Base-by-base conservation (phyloP, 2,888 invertebrate genomes). In the Hyppa rectilinea region DNA sequence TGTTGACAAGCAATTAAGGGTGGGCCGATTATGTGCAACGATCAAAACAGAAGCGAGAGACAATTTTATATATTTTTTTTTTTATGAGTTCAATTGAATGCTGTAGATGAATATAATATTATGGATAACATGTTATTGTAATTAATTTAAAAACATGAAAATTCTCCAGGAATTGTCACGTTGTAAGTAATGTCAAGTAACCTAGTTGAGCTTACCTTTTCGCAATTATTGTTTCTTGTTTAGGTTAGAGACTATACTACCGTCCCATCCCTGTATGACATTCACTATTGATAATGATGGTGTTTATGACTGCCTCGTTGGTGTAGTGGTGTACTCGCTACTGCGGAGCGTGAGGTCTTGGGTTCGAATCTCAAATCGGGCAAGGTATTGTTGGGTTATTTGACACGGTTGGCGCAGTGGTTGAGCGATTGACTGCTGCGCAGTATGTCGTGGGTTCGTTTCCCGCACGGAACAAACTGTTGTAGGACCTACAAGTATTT, bases 1-100 rank as follows among this genome's bases (percentile, higher is more conserved):
- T 93, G 91, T 92, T 93, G 95, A 93, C 93, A 94, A 92, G 92
- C 93, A 94, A 95, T 95, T 95, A 94, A 93, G 88, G 87, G 87
- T 88, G 86, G 83, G 67, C 86, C 81, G 85, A 79, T 86, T 86
- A 87, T 86, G 81, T 72, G 80, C 68, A 56, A 80, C 68, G 85
- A 77, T 80, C 78, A 78, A 84, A 86, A 88, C 86, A 81, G 85
- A 78, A 85, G 84, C 86, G 72, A 84, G 79, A 78, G 80, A 80
- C 81, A 82, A 88, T 87, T 85, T 85, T 85, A 82, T 76, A 76
- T 77, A 75, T 68, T 56, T 45, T 75, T 45, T 75, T 78, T 85
- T 83, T 88, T 87, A 86, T 87, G 86, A 77, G 69, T 83, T 81
- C 76, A 73, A 85, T 82, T 87, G 81, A 83, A 85, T 81, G 71